Evolutionary conservation across 2,888 invertebrate species (phyloP).

Genomic region (Gasteruption jaculator): DNA sequence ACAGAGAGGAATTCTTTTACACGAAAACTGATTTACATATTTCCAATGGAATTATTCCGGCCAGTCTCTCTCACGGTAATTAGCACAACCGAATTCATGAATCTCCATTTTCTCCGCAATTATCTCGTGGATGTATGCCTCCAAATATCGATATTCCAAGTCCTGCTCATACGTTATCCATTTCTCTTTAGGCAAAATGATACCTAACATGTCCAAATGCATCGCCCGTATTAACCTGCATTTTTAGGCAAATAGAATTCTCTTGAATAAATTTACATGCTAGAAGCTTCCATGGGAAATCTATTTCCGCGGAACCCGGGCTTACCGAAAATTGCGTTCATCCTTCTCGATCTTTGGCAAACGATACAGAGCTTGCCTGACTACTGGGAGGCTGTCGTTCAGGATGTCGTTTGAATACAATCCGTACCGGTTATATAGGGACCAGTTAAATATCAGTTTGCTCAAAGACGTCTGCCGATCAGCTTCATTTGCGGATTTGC

Average conservation of each 20-base stretch:
- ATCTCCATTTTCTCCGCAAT: slow-evolving; percentile 23
- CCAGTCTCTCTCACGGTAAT: slow-evolving; percentile 21
- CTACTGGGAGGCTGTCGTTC: slow-evolving; percentile 4
- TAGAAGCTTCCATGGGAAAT: not conserved
- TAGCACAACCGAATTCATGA: slow-evolving; percentile 23
- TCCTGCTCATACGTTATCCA: slow-evolving; percentile 33
- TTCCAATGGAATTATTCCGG: slow-evolving; percentile 2
- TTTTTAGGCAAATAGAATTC: not conserved
- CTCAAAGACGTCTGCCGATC: too few species aligned
- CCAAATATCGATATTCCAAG: slow-evolving; percentile 24
- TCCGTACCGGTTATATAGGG: slow-evolving; percentile 25
- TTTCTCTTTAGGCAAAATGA: slow-evolving; percentile 23
- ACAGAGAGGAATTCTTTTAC: too few species aligned
- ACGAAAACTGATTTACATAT: too few species aligned
- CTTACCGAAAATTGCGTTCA: slow-evolving; percentile 27
- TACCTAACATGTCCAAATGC: slow-evolving; percentile 22
- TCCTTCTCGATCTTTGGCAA: slow-evolving; percentile 26
- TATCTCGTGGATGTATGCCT: slow-evolving; percentile 23
- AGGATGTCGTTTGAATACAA: slow-evolving; percentile 25
- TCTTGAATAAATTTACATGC: not conserved
- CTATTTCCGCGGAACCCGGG: too few species aligned
- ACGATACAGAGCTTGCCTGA: slow-evolving; percentile 22
- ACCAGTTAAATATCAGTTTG: slow-evolving; percentile 19
- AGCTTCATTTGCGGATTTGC: too few species aligned
- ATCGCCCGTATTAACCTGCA: slow-evolving; percentile 24